Evolutionary conservation across 2,113 vertebrate genomes (phyloP).

Genomic region (Propithecus coquereli): DNA sequence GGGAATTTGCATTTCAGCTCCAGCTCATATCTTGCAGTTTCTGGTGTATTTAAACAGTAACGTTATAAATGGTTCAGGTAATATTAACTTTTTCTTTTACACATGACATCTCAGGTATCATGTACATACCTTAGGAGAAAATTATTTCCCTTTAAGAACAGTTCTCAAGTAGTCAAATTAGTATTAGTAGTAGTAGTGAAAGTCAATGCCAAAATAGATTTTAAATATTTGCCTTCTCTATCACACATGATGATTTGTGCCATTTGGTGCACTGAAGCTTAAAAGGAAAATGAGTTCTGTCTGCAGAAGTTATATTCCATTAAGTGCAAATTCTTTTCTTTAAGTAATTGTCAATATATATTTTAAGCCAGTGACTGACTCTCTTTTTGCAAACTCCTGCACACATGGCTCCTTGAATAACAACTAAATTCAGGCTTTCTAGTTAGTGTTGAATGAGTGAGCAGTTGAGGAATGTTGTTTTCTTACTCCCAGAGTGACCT

Average conservation of each 20-base stretch:
- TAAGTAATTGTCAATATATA: background rate
- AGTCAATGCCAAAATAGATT: background rate
- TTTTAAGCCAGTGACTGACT: background rate
- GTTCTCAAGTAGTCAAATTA: background rate
- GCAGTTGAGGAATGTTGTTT: background rate
- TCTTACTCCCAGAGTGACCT: background rate
- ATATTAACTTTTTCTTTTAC: background rate
- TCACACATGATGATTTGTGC: background rate
- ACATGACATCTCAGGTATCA: background rate
- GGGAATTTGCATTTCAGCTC: background rate
- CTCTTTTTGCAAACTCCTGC: background rate
- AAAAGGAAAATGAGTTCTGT: background rate
- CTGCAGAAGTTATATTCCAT: background rate
- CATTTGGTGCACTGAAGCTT: background rate
- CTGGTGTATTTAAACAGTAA: background rate
- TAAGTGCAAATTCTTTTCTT: background rate
- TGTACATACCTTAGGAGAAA: background rate
- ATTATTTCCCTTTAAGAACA: constrained; percentile 29
- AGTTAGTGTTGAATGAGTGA: background rate
- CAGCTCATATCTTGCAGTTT: background rate
- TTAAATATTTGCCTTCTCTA: background rate
- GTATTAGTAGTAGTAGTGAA: background rate
- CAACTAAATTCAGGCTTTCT: background rate
- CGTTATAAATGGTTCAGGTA: background rate
- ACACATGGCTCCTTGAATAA: background rate